Evolutionary conservation across 2,113 vertebrate species (phyloP).

Genomic region (Odocoileus virginianus): DNA sequence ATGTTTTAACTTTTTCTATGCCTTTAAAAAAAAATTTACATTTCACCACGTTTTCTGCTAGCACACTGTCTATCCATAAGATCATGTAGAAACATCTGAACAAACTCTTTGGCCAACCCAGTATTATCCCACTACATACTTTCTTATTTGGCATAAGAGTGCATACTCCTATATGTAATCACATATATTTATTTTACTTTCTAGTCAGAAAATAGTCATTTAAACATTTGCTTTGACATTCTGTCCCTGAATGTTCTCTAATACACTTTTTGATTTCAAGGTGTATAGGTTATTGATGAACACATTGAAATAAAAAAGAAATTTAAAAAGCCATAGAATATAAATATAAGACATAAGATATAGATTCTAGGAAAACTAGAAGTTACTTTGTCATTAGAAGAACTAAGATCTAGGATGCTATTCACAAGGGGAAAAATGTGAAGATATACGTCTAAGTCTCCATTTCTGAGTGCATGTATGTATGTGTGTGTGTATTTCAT

Average conservation of each 20-base stretch:
- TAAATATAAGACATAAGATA: neutral
- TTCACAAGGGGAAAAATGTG: neutral
- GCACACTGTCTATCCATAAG: neutral
- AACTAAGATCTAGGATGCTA: neutral
- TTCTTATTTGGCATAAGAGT: neutral
- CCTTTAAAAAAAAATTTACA: neutral
- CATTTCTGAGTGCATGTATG: neutral
- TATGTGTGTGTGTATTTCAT: neutral
- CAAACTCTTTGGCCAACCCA: neutral
- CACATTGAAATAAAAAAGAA: neutral
- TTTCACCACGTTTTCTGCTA: neutral
- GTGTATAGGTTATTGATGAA: neutral
- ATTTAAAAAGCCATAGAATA: neutral
- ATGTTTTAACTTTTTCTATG: neutral
- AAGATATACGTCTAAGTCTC: neutral
- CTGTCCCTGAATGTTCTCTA: neutral
- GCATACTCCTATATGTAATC: neutral
- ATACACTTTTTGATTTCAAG: neutral
- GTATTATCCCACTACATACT: neutral
- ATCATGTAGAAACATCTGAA: neutral
- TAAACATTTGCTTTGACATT: neutral
- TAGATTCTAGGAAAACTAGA: neutral
- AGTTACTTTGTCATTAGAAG: neutral
- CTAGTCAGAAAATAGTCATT: neutral
- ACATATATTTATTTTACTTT: neutral